Percentiles rank a stretch among this genome's conserved stretches.
phyloP scores from a whole-genome alignment of 2,113 vertebrate genomes.

The Cryptoleucopteryx plumbea region DNA sequence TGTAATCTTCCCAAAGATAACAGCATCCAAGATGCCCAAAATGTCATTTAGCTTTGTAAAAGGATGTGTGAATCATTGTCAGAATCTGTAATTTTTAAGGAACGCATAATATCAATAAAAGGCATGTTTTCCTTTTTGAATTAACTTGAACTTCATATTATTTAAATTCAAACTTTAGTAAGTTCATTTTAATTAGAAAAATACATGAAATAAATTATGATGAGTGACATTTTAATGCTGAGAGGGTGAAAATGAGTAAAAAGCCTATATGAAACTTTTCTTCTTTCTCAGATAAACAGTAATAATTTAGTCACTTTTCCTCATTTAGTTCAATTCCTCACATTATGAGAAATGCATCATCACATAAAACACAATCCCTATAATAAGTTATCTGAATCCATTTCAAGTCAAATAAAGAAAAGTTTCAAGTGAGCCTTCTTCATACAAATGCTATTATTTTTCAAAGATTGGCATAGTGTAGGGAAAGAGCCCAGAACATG shows the following conservation, averaged over 20 bases:
- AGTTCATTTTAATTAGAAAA: background rate
- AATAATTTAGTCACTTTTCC: background rate
- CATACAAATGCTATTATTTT: background rate
- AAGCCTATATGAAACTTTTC: background rate
- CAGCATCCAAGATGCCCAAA: background rate
- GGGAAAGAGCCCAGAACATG: background rate
- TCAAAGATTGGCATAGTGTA: background rate
- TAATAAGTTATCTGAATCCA: background rate
- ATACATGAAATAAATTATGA: background rate
- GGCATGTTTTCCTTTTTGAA: background rate
- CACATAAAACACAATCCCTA: background rate
- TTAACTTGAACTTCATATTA: background rate
- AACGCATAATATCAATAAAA: background rate
- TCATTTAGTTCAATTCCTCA: background rate
- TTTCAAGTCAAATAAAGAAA: background rate
- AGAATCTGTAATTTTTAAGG: background rate
- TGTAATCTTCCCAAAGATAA: background rate
- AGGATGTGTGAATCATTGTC: background rate
- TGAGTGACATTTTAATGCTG: background rate
- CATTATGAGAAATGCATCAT: background rate
- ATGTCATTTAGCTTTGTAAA: background rate
- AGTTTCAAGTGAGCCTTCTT: background rate
- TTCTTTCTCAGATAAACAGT: background rate
- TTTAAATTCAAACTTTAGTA: background rate
- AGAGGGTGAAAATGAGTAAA: background rate